Percentiles rank a stretch among this genome's conserved stretches.
Conservation (phyloP, 53 echinoderm and acorn worm species). For the Holothuria scabra region DNA sequence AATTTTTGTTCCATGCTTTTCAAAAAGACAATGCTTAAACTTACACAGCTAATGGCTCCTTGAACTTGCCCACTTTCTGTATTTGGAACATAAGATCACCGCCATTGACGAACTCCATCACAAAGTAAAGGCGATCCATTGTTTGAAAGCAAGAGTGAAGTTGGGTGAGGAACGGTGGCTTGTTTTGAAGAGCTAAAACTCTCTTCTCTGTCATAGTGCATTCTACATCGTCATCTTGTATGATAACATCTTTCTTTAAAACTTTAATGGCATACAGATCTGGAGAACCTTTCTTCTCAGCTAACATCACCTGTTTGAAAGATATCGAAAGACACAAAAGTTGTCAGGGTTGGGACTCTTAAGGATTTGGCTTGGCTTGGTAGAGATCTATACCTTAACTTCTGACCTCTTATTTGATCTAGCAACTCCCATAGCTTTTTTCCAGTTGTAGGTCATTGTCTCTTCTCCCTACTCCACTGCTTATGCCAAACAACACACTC, state of each 20-base stretch:
- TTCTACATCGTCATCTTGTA: constrained; percentile 98
- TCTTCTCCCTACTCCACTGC: no score
- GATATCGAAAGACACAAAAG: no score
- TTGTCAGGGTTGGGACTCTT: no score
- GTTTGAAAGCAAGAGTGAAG: constrained; percentile 99
- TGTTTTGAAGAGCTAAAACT: constrained; percentile 85
- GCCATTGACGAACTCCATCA: constrained; percentile 99
- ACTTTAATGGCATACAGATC: constrained; percentile 98
- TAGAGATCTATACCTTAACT: no score
- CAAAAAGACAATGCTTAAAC: constrained; percentile 8
- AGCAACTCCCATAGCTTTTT: no score
- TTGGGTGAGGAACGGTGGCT: constrained; percentile 94
- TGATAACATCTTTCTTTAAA: constrained; percentile 97
- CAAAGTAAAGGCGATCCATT: constrained; percentile 95
- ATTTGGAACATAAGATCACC: constrained; percentile 99
- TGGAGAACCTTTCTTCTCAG: constrained; percentile 92
- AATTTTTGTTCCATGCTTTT: no score
- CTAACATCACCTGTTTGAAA: constrained; percentile 84
- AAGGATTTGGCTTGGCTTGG: no score
- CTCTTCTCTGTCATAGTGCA: constrained; percentile 99
- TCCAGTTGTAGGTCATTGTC: no score
- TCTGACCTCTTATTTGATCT: no score
- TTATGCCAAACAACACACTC: no score
- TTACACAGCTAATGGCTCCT: constrained; percentile 99
- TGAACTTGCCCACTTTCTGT: constrained; percentile 99